Evolutionary conservation across 1,140 invertebrate genomes (phyloP).

Genomic region (Ptiloglossa arizonensis): DNA sequence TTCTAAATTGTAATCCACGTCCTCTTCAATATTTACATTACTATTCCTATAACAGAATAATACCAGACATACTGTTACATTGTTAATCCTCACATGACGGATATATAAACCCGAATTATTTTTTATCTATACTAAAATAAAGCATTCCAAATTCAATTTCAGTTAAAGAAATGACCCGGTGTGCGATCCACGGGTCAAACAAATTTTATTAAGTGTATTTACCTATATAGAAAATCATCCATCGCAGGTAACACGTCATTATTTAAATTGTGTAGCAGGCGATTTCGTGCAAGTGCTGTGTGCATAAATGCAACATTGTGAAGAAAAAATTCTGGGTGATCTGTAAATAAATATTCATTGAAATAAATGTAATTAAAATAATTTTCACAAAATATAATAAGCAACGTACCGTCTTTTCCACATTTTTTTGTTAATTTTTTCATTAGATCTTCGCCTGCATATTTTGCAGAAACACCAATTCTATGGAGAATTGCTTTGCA

Average conservation of each 20-base stretch:
- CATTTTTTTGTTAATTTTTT: conserved; percentile 84
- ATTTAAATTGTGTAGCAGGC: conserved; percentile 63
- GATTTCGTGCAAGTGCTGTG: conserved; percentile 71
- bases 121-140: no score
- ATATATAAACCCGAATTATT: no score
- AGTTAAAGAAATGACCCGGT: no score
- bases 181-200: neutral
- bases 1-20: conserved; percentile 70
- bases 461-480: conserved; percentile 87
- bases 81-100: no score
- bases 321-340: conserved; percentile 69
- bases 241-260: conserved; percentile 62
- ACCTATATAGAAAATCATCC: conserved; percentile 76
- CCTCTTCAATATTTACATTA: conserved; percentile 64
- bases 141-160: no score
- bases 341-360: conserved; percentile 51
- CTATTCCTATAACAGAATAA: conserved; percentile 62
- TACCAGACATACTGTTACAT: conserved; percentile 13
- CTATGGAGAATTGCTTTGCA: conserved; percentile 87
- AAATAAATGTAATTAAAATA: conserved; percentile 1
- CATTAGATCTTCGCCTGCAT: conserved; percentile 86
- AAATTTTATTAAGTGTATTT: conserved; percentile 29
- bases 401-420: conserved; percentile 75
- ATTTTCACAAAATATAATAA: conserved; percentile 2
- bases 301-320: conserved; percentile 76